A percentile compares a stretch with the other conserved stretches of the same genome.
Evolutionary conservation across 2,888 invertebrate genomes (phyloP).

Genomic region (Thera britannica): DNA sequence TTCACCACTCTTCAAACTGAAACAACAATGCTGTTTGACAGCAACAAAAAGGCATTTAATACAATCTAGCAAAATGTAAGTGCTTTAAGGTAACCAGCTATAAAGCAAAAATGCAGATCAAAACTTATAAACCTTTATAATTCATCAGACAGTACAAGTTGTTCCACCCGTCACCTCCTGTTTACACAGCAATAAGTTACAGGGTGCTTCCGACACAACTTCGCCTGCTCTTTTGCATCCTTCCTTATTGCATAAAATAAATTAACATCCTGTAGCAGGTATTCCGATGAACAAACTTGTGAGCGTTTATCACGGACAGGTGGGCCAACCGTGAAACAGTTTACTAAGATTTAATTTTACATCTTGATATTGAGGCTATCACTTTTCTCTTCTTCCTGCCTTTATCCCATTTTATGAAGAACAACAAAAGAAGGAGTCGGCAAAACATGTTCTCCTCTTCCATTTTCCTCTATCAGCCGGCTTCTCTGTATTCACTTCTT

Average conservation of each 20-base stretch:
- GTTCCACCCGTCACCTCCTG: slow-evolving; percentile 29
- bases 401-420: no score
- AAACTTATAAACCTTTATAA: slow-evolving; percentile 11
- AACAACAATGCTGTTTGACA: no score
- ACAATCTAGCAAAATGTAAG: no score
- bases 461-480: no score
- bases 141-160: slow-evolving; percentile 21
- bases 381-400: no score
- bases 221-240: slow-evolving; percentile 44
- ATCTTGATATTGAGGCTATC: not conserved
- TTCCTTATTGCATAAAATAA: slow-evolving; percentile 58
- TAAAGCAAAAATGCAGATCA: not conserved
- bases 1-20: no score
- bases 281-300: slow-evolving; percentile 59
- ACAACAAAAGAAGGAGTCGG: no score
- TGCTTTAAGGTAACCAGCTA: no score
- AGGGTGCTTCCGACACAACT: slow-evolving; percentile 40
- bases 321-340: slow-evolving; percentile 39
- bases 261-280: slow-evolving; percentile 59
- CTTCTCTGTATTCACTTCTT: no score
- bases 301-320: slow-evolving; percentile 53
- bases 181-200: slow-evolving; percentile 42
- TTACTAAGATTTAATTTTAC: not conserved
- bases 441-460: no score
- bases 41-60: no score